Conservation (phyloP, 2,113 vertebrate genomes). For the Aythya baeri region DNA sequence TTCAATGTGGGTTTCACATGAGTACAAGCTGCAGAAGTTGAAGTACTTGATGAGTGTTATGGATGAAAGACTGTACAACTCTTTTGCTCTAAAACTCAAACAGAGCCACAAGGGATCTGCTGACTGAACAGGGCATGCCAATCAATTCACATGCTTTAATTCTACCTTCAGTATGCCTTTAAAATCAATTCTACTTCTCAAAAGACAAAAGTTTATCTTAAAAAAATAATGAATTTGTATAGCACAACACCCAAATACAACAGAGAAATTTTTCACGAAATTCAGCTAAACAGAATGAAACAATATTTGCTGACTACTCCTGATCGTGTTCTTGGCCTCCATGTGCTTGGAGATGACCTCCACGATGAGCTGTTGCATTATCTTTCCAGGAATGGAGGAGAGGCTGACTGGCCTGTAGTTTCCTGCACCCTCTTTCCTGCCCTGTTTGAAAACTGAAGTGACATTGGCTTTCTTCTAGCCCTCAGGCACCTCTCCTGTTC, state of each 20-base stretch:
- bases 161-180: not conserved
- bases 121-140: not conserved
- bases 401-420: no score
- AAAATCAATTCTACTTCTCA: not conserved
- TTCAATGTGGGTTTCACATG: slow-evolving; percentile 7
- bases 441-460: no score
- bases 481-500: no score
- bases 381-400: no score
- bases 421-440: no score
- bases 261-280: not conserved
- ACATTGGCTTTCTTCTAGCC: no score
- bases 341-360: no score
- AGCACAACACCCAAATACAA: not conserved
- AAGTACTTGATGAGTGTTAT: not conserved
- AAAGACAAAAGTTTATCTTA: not conserved
- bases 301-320: not conserved
- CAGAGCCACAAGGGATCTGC: not conserved
- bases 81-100: slow-evolving; percentile 8
- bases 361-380: no score
- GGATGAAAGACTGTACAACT: slow-evolving; percentile 9
- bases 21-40: not conserved
- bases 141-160: not conserved
- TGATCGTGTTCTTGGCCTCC: no score
- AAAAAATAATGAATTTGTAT: not conserved
- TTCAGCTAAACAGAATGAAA: slow-evolving; percentile 39